Percentiles rank a stretch among this genome's conserved stretches.
These are phyloP conservation scores for Tarsius wallacei DNA, from an alignment of 2,797 vertebrate genomes.

Conservation along the genomic window DNA sequence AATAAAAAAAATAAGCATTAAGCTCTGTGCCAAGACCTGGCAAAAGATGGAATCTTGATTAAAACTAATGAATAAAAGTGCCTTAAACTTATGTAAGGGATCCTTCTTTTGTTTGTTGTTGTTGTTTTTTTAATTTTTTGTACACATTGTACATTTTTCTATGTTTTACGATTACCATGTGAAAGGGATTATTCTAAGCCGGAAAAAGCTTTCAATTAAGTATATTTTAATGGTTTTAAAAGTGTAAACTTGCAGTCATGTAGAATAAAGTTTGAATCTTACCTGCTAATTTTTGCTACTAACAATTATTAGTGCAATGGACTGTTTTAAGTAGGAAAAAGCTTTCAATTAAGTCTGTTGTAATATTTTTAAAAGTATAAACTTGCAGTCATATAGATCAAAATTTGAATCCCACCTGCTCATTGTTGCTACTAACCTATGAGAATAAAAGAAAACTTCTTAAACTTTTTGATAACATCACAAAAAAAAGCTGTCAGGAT, in stretches of 20 bases:
- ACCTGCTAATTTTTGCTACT: background rate
- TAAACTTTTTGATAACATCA: background rate
- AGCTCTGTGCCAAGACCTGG: slow-evolving; percentile 47
- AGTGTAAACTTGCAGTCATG: background rate
- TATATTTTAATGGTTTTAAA: slow-evolving; percentile 13
- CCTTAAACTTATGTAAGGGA: slow-evolving; percentile 19
- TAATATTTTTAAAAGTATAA: slow-evolving; percentile 43
- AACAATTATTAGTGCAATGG: background rate
- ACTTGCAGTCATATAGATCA: background rate
- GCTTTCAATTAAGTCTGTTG: background rate
- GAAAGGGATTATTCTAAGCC: background rate
- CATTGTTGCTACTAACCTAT: background rate
- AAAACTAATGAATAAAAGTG: slow-evolving; percentile 69
- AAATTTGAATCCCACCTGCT: slow-evolving; percentile 6
- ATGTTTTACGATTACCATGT: slow-evolving; percentile 4
- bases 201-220: background rate
- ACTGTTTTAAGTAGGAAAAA: slow-evolving; percentile 13
- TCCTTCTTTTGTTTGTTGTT: background rate
- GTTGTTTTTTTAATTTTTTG: background rate
- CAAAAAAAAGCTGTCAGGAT: background rate
- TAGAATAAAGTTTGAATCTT: slow-evolving; percentile 4
- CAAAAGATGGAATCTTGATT: slow-evolving; percentile 50
- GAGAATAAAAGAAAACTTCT: slow-evolving; percentile 35
- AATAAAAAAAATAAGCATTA: slow-evolving; percentile 60
- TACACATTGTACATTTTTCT: background rate